These are phyloP conservation scores for Acanthiza pusilla DNA, from an alignment of 2,797 vertebrate species.

Conservation along the genomic window DNA sequence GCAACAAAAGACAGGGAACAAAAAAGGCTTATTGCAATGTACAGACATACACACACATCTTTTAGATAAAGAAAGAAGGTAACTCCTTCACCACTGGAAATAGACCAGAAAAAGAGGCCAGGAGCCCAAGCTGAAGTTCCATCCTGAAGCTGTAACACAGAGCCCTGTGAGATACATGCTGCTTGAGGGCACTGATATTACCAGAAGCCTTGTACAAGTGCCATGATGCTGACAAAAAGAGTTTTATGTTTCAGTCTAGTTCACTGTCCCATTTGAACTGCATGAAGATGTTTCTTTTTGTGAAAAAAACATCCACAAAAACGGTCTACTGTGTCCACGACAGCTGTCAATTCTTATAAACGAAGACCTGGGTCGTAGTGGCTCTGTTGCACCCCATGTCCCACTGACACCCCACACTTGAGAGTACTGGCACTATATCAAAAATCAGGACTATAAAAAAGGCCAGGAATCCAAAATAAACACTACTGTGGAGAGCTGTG, in stretches of 20 bases:
- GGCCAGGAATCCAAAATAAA: neutral
- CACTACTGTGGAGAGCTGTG: no score
- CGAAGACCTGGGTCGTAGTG: neutral
- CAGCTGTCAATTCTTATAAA: neutral
- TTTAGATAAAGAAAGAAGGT: neutral
- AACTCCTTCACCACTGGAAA: neutral
- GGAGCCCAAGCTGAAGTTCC: neutral
- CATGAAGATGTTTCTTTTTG: accelerated
- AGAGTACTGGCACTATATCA: neutral
- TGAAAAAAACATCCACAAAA: neutral
- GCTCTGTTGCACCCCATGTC: neutral
- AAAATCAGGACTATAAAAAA: neutral
- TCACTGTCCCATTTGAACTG: neutral
- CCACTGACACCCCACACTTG: neutral
- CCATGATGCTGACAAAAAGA: neutral
- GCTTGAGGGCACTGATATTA: neutral
- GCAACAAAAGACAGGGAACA: slow-evolving; percentile 5
- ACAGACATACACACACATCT: neutral
- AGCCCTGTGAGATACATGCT: neutral
- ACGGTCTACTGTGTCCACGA: neutral
- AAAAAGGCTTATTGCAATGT: neutral
- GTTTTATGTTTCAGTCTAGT: neutral
- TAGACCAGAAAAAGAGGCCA: neutral
- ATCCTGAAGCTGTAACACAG: neutral
- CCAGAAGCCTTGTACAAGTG: neutral